Conservation (phyloP, 2,888 invertebrate genomes). For the Callyntrura sp. region DNA sequence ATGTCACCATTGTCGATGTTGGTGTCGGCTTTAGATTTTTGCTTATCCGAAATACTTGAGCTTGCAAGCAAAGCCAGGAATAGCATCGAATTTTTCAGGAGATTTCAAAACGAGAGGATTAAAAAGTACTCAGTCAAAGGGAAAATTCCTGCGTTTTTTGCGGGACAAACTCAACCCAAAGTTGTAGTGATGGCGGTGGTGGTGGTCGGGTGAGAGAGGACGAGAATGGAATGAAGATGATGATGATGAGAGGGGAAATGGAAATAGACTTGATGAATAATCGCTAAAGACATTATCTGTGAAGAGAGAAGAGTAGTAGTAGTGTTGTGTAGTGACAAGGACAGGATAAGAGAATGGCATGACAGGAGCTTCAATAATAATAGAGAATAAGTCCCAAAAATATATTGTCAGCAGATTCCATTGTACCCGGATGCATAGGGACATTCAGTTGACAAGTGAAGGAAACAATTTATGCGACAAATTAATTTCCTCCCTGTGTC, state of each 20-base stretch:
- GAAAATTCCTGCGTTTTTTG: constrained; percentile 55
- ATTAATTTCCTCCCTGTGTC: constrained; percentile 68
- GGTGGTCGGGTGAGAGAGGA: not conserved
- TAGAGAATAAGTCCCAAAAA: constrained; percentile 4
- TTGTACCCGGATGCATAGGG: constrained; percentile 14
- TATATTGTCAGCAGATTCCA: constrained; percentile 52
- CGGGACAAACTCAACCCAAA: not conserved
- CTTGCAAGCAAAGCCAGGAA: constrained; percentile 32
- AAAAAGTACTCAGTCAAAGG: constrained; percentile 58
- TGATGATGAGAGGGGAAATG: constrained; percentile 56
- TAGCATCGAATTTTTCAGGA: constrained; percentile 72
- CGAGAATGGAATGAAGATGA: constrained; percentile 5
- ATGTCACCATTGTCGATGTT: constrained; percentile 37
- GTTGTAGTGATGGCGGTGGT: not conserved
- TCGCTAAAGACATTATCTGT: constrained; percentile 77
- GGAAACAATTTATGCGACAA: constrained; percentile 72
- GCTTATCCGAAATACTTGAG: constrained; percentile 33
- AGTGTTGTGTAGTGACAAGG: constrained; percentile 17
- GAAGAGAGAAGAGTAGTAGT: constrained; percentile 22
- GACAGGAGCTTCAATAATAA: constrained; percentile 2
- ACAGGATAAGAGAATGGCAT: constrained; percentile 32
- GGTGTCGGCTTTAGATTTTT: constrained; percentile 23
- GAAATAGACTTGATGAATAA: constrained; percentile 70
- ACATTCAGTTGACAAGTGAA: constrained; percentile 55
- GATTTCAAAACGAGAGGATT: constrained; percentile 74